Evolutionary conservation across 2,113 vertebrate genomes (phyloP).

Genomic region (Anarhynchus alexandrinus): DNA sequence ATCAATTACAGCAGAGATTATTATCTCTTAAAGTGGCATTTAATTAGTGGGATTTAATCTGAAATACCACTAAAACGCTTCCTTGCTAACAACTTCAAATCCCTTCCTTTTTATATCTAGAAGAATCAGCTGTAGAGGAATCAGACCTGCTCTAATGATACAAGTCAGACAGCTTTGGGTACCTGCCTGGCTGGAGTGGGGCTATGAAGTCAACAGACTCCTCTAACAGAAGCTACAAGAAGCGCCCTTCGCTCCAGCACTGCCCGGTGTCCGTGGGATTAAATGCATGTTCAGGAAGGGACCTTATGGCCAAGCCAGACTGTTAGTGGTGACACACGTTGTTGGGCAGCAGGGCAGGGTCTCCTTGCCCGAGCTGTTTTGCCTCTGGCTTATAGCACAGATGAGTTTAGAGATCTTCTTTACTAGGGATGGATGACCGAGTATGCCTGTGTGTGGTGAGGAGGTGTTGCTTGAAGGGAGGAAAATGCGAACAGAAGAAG

Average conservation of each 20-base stretch:
- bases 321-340: fast-evolving
- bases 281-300: fast-evolving
- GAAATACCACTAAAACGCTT: neutral
- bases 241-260: fast-evolving
- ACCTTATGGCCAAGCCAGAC: too few species aligned
- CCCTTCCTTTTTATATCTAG: neutral
- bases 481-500: neutral
- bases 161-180: neutral
- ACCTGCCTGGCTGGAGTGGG: neutral
- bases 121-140: neutral
- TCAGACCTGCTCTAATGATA: fast-evolving
- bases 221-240: fast-evolving
- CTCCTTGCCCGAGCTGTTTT: neutral
- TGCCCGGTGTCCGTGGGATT: fast-evolving
- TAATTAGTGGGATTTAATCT: neutral
- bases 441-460: neutral
- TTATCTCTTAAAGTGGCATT: neutral
- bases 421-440: neutral
- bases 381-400: neutral
- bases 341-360: neutral
- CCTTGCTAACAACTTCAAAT: neutral
- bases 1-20: neutral
- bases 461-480: neutral
- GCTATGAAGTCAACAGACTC: neutral
- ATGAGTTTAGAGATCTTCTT: neutral